Evolutionary conservation across 2,888 invertebrate species (phyloP), one percentile per base, ranked within the genome.

Genomic region (Periphyllus acericola): DNA sequence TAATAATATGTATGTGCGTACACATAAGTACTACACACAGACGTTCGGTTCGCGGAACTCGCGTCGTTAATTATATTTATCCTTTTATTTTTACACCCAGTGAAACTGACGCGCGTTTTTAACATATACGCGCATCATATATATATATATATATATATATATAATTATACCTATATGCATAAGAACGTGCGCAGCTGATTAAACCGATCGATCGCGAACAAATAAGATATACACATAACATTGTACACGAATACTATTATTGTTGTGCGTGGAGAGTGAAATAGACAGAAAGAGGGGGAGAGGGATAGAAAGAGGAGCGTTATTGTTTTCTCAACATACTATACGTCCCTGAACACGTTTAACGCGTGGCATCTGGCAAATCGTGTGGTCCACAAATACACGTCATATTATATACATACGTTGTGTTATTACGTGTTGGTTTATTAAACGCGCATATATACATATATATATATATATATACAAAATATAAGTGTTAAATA

Each of bases 331-430:
- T 74, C 36, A 74, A 36, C 34, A 36, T 4, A 74, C 74, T 60
- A 34, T 36, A 68, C 71, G 71, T 71, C 21, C 29, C 60, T n/a
- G 60, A 17, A 76, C 75, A 84, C 78, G 84, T 68, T 78, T 85
- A 78, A 52, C 76, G 52, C 68, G n/a, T 21, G 52, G 78, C 84
- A 85, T 85, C 84, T 85, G 84, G 84, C 78, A 78, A 85, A 85
- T 85, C 78, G 76, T 68, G n/a, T 32, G 68, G 46, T 85, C 84
- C 60, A 78, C 78, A 85, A 68, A 85, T 71, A 78, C 32, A 29
- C 55, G 36, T 71, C 36, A 72, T 32, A 71, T 6, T 17, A 82
- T 52, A 46, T 71, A 71, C 21, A 40, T 6, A 79, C 68, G 68
- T 68, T 2, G 11, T 29, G 29, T n/a, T 46, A 46, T 46, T 46